Percentiles rank a stretch among this genome's conserved stretches.
phyloP scores from a whole-genome alignment of 2,888 invertebrate species.

The Aelia acuminata region DNA sequence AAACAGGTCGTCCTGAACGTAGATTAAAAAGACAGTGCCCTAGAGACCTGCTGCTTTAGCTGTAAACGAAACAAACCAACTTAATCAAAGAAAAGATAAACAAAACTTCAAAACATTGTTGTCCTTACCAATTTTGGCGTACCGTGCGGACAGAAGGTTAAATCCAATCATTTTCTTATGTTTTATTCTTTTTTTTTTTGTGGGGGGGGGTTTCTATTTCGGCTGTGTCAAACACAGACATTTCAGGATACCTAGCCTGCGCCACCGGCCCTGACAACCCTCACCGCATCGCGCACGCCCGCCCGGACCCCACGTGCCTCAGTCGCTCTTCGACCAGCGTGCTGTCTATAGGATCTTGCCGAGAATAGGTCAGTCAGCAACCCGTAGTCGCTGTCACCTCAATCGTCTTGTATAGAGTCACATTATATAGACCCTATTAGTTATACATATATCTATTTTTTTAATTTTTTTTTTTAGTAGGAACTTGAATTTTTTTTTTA shows the following conservation, averaged over 20 bases:
- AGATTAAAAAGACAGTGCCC: too few species aligned
- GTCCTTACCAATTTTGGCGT: too few species aligned
- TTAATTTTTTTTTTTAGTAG: neutral
- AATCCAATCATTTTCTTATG: too few species aligned
- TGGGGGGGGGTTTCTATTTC: too few species aligned
- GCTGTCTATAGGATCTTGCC: conserved; percentile 40
- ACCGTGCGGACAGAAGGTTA: too few species aligned
- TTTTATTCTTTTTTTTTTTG: neutral
- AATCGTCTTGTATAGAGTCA: neutral
- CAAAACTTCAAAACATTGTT: too few species aligned
- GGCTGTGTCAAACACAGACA: neutral
- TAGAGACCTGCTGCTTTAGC: too few species aligned
- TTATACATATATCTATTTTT: neutral
- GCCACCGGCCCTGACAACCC: neutral
- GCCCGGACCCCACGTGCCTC: conserved; percentile 49
- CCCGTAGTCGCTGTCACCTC: conserved; percentile 40
- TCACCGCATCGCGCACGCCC: neutral
- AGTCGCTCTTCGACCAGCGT: conserved; percentile 40
- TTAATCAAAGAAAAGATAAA: too few species aligned
- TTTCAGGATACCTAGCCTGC: neutral
- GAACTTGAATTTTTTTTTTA: neutral
- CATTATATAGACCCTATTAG: neutral
- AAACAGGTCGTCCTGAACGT: too few species aligned
- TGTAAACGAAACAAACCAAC: too few species aligned
- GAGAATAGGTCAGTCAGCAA: conserved; percentile 51